phyloP scores from a whole-genome alignment of 2,113 vertebrate species.

The Silurus meridionalis region DNA sequence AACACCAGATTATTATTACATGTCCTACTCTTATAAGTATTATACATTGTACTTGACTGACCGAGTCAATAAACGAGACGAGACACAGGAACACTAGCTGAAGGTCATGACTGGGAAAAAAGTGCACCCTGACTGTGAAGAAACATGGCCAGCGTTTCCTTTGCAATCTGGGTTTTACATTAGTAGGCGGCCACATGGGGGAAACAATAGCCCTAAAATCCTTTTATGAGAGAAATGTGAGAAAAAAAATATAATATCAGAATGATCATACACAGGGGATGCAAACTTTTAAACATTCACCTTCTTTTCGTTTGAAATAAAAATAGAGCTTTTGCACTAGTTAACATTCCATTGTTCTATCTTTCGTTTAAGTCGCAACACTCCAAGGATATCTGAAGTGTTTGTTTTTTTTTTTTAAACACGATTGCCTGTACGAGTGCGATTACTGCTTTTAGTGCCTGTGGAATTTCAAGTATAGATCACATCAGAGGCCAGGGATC shows the following conservation, averaged over 20 bases:
- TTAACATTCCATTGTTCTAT: constrained; percentile 20
- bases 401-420: background rate
- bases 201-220: constrained; percentile 30
- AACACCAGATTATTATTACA: constrained; percentile 31
- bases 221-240: background rate
- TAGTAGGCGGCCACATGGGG: background rate
- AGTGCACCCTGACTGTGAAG: constrained; percentile 10
- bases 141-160: constrained; percentile 5
- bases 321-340: constrained; percentile 20
- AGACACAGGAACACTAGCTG: constrained; percentile 7
- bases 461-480: constrained; percentile 51
- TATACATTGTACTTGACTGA: constrained; percentile 24
- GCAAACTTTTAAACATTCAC: constrained; percentile 35
- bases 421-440: constrained; percentile 8
- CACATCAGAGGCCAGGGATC: constrained; percentile 42
- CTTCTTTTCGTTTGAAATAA: background rate
- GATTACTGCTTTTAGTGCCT: constrained; percentile 37
- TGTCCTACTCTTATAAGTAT: constrained; percentile 30
- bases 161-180: background rate
- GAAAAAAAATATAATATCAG: background rate
- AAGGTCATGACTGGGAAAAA: constrained; percentile 17
- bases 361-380: constrained; percentile 8
- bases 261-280: constrained; percentile 14
- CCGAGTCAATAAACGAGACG: constrained; percentile 21
- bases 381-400: background rate